Percentiles rank a stretch among this genome's conserved stretches.
Evolutionary conservation across 2,113 vertebrate genomes (phyloP).

Genomic region (Thermophis baileyi): DNA sequence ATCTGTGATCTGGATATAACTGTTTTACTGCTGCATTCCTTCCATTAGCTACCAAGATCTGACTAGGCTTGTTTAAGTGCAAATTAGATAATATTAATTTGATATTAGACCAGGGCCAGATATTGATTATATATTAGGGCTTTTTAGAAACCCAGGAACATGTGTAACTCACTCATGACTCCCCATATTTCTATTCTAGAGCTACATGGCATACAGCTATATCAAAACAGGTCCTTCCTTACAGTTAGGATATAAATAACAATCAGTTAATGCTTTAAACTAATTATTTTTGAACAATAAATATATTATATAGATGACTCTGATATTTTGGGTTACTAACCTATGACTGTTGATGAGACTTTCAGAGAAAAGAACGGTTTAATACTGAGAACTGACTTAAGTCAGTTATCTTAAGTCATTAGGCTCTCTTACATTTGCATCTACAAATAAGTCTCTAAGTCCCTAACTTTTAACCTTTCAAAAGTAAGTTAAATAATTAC

Average conservation of each 20-base stretch:
- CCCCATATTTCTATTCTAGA: not conserved
- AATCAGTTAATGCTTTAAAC: not conserved
- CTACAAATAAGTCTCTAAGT: constrained; percentile 4
- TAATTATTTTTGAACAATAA: constrained; percentile 12
- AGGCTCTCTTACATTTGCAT: not conserved
- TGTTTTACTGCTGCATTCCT: not conserved
- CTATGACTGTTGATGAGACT: not conserved
- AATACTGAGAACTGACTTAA: constrained; percentile 28
- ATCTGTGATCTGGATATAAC: not conserved
- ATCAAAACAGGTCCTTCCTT: not conserved
- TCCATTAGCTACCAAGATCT: not conserved
- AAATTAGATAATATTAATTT: not conserved
- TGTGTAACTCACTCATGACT: not conserved
- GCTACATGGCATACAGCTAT: not conserved
- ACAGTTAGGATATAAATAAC: not conserved
- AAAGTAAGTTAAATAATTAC: not conserved
- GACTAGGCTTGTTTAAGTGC: not conserved
- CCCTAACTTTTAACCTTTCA: not conserved
- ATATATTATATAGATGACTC: not conserved
- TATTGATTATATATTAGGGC: not conserved
- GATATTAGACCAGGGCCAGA: not conserved
- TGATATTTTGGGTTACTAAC: not conserved
- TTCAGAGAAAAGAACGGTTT: constrained; percentile 41
- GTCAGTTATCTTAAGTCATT: constrained; percentile 11
- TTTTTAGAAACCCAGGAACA: not conserved